Evolutionary conservation across 2,113 vertebrate species (phyloP).

Genomic region (Urocolius indicus): DNA sequence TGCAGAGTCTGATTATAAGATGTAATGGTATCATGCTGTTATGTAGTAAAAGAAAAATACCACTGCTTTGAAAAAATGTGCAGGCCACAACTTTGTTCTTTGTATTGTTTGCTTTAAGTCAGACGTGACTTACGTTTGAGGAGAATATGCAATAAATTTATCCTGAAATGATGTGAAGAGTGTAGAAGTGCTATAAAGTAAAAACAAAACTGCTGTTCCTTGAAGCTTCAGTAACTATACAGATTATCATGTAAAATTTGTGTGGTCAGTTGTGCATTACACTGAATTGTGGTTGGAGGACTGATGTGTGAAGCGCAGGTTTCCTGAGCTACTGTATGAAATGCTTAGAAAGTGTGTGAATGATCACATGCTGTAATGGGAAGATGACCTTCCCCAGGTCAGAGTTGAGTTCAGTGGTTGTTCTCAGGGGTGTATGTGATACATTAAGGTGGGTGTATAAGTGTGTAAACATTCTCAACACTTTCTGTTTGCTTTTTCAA

Average conservation of each 20-base stretch:
- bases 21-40: not conserved
- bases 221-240: conserved; percentile 24
- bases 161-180: conserved; percentile 1
- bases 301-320: not conserved
- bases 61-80: not conserved
- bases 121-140: not conserved
- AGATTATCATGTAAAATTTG: conserved; percentile 31
- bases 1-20: not conserved
- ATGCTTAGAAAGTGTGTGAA: not conserved
- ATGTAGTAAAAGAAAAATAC: not conserved
- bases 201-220: not conserved
- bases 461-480: not conserved
- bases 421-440: not conserved
- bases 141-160: not conserved
- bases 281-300: not conserved
- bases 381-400: not conserved
- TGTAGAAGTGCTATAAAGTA: conserved; percentile 34
- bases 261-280: not conserved
- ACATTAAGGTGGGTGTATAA: not conserved
- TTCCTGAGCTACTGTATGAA: not conserved
- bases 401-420: not conserved
- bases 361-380: not conserved
- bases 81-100: not conserved
- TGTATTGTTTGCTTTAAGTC: not conserved
- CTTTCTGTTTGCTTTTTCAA: not conserved